Base-by-base conservation (phyloP, 1,140 invertebrate genomes). In the Belonocnema kinseyi region DNA sequence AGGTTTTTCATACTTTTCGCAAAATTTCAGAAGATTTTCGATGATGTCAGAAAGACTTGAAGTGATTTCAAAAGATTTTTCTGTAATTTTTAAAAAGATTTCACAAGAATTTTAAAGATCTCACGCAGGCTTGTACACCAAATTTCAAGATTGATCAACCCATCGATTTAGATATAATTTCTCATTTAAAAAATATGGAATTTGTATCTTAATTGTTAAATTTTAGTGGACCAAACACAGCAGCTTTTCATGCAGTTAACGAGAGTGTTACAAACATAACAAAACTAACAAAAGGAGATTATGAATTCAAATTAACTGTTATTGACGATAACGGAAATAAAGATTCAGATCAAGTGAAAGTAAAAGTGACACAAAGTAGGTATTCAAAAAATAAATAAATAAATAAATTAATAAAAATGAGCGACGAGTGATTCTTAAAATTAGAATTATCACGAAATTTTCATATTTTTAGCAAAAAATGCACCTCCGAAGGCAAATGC, bases 341-440 rank as follows among this genome's bases (percentile, higher is more conserved):
- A 19, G 95, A 95, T 26, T 93, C 93, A 16, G 94, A 95, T 88
- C 93, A 92, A 51, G 94, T 96, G 21, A 93, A 92, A 84, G 92
- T 98, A 16, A 96, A 94, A 80, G 97, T 99, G n/a, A 96, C 96
- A 76, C 97, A 98, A 92, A 97, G 97, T 98, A 94, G 94, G 94
- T 94, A 80, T 72, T 80, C 74, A 70, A 61, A 76, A n/a, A n/a
- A n/a, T n/a, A n/a, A n/a, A n/a, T n/a, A n/a, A n/a, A n/a, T n/a
- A n/a, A n/a, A n/a, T n/a, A n/a, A n/a, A n/a, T n/a, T n/a, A n/a
- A n/a, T 3, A 26, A 73, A 52, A 66, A 72, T 77, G 33, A 54
- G 56, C 12, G 66, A 73, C 13, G 52, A 14, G 17, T 10, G 40
- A 46, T 11, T 46, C 10, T 16, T 16, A 50, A 17, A 58, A 50